phyloP scores from a whole-genome alignment of 2,797 vertebrate species.

The Mus spretus region DNA sequence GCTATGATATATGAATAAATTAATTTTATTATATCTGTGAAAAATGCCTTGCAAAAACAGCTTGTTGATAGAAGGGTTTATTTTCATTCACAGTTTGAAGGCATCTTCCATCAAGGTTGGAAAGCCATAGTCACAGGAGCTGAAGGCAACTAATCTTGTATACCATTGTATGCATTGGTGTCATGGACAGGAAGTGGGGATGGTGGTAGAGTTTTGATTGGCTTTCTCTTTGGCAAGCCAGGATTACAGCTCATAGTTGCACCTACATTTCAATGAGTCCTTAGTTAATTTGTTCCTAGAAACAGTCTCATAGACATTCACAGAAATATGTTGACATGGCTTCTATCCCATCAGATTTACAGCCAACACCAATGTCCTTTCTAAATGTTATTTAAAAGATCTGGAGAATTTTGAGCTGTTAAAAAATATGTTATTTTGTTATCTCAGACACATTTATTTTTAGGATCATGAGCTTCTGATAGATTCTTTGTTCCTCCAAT shows the following conservation, averaged over 20 bases:
- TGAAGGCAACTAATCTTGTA: background rate
- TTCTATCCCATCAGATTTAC: background rate
- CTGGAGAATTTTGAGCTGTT: background rate
- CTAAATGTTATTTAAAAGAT: background rate
- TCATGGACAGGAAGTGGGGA: background rate
- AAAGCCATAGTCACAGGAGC: background rate
- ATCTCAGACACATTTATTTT: background rate
- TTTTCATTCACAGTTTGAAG: background rate
- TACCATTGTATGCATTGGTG: fast-evolving
- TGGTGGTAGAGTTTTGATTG: background rate
- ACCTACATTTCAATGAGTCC: background rate
- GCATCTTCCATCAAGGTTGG: too few species aligned
- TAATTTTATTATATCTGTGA: background rate
- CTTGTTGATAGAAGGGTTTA: background rate
- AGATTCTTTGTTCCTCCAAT: background rate
- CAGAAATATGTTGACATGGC: background rate
- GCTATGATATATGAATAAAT: background rate
- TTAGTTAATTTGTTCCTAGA: background rate
- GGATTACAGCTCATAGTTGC: background rate
- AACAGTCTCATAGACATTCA: background rate
- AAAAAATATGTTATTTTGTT: background rate
- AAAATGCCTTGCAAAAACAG: background rate
- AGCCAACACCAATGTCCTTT: background rate
- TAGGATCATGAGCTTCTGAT: background rate
- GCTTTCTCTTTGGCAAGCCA: background rate